Base-by-base conservation (phyloP, 2,888 invertebrate genomes). In the Dicyrtomina minuta region DNA sequence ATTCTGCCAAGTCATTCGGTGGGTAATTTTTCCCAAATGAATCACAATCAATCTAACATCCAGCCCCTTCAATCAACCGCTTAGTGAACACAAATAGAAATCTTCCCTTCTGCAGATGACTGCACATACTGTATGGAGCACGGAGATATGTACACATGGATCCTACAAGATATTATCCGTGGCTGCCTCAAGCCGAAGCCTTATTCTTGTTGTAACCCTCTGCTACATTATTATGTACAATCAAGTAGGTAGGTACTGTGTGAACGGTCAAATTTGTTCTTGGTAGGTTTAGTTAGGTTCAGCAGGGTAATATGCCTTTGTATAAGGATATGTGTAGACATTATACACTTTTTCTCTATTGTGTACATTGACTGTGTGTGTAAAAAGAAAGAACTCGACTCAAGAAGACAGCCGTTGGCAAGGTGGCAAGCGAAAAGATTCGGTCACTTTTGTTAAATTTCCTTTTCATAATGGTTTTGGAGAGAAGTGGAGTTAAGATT, bases 1-100 rank as follows among this genome's bases (percentile, higher is more conserved):
- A 65, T 70, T 69, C 33, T 66, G 70, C 39, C 65, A 41, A 55
- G 70, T 70, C 70, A 70, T 65, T 66, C 58, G 49, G 55, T 39
- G 65, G 44, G 26, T 55, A 65, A 65, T 56, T 66, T 51, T 20
- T 64, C 51, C 26, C 64, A 64, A 64, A 51, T 64, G 64, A 64
- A 64, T 64, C 64, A 64, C 64, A 64, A 64, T 64, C 64, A 64
- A 64, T 64, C 62, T 27, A 43, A n/a, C 51, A 64, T 51, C 62
- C 49, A 43, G 26, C 64, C 64, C 39, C 64, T 64, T 64, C 64
- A 64, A 64, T 64, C 64, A 64, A 64, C 51, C 53, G 64, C 64
- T 51, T 64, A 26, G 51, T 39, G 49, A 64, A 39, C 64, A 51
- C 64, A 64, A 51, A 64, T 64, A 64, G 22, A 39, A 51, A 64